Conservation (phyloP, 2,888 invertebrate genomes). For the Leptodirus hochenwartii region DNA sequence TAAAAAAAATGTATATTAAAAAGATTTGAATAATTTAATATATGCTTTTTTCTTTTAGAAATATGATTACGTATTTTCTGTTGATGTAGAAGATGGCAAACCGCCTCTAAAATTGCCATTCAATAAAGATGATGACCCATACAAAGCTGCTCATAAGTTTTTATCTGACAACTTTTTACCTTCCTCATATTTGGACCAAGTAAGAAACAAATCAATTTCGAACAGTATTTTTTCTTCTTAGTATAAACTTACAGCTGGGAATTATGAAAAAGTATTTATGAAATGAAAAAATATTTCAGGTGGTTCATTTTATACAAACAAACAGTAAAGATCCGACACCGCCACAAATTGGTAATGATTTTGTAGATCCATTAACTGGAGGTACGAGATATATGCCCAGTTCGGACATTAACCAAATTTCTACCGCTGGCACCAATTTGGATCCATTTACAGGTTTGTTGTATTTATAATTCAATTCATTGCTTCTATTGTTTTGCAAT, state of each 20-base stretch:
- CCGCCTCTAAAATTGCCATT: constrained; percentile 82
- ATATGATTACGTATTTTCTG: constrained; percentile 89
- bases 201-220: constrained; percentile 10
- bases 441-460: constrained; percentile 44
- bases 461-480: neutral
- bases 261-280: neutral
- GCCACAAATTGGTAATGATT: constrained; percentile 25
- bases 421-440: constrained; percentile 22
- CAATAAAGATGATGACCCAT: constrained; percentile 81
- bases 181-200: constrained; percentile 70
- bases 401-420: no score
- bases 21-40: neutral
- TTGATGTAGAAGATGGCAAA: constrained; percentile 84
- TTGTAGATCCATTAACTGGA: constrained; percentile 52
- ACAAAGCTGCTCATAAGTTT: constrained; percentile 79
- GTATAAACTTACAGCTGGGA: neutral
- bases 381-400: constrained; percentile 43
- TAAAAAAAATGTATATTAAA: constrained; percentile 18
- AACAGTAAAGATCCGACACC: constrained; percentile 41
- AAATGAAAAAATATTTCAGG: constrained; percentile 24
- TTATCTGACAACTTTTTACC: constrained; percentile 70
- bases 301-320: constrained; percentile 80
- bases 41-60: constrained; percentile 29
- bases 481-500: neutral
- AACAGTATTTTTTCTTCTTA: neutral